Evolutionary conservation across 2,888 invertebrate species (phyloP).

Genomic region (Geotrupes spiniger): DNA sequence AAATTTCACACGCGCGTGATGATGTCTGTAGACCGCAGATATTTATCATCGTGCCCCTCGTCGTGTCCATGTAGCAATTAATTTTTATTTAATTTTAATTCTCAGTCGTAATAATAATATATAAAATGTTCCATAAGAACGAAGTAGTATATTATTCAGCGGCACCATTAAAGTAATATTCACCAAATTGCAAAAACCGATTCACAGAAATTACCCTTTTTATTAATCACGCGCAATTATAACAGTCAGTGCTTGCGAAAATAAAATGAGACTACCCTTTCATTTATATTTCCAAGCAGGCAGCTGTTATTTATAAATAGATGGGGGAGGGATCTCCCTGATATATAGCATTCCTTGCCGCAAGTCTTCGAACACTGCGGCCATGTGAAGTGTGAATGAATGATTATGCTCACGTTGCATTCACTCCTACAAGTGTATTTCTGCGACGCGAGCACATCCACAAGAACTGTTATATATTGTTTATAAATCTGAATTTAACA

Average conservation of each 20-base stretch:
- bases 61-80: too few relatives aligned
- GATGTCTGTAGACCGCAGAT: too few relatives aligned
- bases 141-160: too few relatives aligned
- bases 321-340: constrained; percentile 26
- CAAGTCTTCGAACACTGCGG: constrained; percentile 33
- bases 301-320: constrained; percentile 31
- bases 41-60: too few relatives aligned
- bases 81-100: too few relatives aligned
- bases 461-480: constrained; percentile 1
- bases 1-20: too few relatives aligned
- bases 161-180: too few relatives aligned
- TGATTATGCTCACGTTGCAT: constrained; percentile 28
- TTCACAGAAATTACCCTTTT: constrained; percentile 27
- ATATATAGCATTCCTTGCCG: constrained; percentile 37
- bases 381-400: constrained; percentile 36
- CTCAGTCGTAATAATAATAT: too few relatives aligned
- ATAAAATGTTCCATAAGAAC: too few relatives aligned
- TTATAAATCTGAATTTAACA: constrained; percentile 1
- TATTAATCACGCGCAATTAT: constrained; percentile 35
- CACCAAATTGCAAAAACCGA: too few relatives aligned
- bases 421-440: constrained; percentile 19
- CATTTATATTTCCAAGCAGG: constrained; percentile 29
- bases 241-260: constrained; percentile 30
- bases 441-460: too few relatives aligned
- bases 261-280: constrained; percentile 34